Evolutionary conservation across 2,888 invertebrate genomes (phyloP).

Genomic region (Caenorhabditis sp.): DNA sequence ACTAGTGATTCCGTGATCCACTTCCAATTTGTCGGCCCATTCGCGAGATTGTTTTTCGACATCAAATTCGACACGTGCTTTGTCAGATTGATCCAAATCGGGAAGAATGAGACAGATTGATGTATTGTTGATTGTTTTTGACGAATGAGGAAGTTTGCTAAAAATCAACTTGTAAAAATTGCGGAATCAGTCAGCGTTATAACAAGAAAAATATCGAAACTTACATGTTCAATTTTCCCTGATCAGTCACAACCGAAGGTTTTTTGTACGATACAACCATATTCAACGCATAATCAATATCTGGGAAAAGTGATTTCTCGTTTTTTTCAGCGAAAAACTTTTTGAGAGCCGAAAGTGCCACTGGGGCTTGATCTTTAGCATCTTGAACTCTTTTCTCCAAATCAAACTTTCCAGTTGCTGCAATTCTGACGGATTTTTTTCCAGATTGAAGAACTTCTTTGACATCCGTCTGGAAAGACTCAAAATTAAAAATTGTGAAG

Average conservation of each 20-base stretch:
- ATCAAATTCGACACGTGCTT: constrained; percentile 40
- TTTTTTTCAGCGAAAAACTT: constrained; percentile 44
- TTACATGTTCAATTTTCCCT: constrained; percentile 37
- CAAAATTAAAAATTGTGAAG: too few relatives aligned
- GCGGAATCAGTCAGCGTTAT: too few relatives aligned
- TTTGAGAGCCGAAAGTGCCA: constrained; percentile 45
- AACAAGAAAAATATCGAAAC: too few relatives aligned
- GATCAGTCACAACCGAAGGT: constrained; percentile 38
- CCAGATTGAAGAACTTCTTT: constrained; percentile 2
- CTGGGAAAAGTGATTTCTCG: constrained; percentile 60
- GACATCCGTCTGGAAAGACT: background rate
- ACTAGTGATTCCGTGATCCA: constrained; percentile 58
- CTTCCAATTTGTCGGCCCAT: constrained; percentile 63
- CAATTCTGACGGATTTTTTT: background rate
- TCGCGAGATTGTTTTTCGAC: constrained; percentile 50
- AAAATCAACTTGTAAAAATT: background rate
- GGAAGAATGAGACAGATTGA: constrained; percentile 66
- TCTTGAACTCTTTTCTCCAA: background rate
- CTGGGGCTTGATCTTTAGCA: constrained; percentile 34
- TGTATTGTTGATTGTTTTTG: constrained; percentile 54
- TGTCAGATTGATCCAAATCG: constrained; percentile 60
- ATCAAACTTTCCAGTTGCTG: constrained; percentile 1
- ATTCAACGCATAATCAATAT: constrained; percentile 54
- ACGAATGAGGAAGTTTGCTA: constrained; percentile 56
- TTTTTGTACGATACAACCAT: constrained; percentile 60